A percentile compares a stretch with the other conserved stretches of the same genome.
These are phyloP conservation scores for Amaurobius ferox DNA, from an alignment of 2,888 invertebrate species.

Conservation along the genomic window DNA sequence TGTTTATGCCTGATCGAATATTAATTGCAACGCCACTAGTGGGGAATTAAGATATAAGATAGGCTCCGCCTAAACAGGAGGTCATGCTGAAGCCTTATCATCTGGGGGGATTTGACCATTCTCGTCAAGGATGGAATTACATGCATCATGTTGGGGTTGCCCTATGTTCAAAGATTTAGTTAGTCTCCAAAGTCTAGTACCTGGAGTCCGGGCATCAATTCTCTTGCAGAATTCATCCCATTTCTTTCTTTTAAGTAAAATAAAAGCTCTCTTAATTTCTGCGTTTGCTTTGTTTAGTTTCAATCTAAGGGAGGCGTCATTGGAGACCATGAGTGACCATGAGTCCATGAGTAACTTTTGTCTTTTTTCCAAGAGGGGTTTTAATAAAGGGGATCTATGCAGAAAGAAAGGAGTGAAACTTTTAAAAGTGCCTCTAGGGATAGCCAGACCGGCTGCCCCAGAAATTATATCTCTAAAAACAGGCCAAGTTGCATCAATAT, in stretches of 20 bases:
- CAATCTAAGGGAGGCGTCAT: no score
- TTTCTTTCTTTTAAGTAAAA: not conserved
- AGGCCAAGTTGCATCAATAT: not conserved
- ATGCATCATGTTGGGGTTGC: not conserved
- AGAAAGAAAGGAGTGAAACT: not conserved
- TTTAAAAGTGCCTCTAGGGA: not conserved
- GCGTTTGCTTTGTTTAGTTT: no score
- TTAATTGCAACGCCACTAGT: no score
- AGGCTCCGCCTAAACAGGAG: no score
- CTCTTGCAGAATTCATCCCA: not conserved
- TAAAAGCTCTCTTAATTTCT: no score
- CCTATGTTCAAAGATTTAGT: not conserved
- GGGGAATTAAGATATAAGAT: no score
- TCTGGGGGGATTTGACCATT: not conserved
- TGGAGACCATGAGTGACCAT: no score
- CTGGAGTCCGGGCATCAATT: not conserved
- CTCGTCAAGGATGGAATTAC: not conserved
- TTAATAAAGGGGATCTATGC: not conserved
- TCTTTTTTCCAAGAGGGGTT: not conserved
- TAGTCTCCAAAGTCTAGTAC: constrained; percentile 11
- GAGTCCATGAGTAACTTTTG: no score
- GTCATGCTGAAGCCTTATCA: constrained; percentile 1
- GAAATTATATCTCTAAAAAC: not conserved
- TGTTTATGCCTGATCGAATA: no score
- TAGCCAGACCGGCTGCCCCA: not conserved